Evolutionary conservation across 2,888 invertebrate species (phyloP), one percentile per base, ranked within the genome.

Genomic region (Tridacna crocea): DNA sequence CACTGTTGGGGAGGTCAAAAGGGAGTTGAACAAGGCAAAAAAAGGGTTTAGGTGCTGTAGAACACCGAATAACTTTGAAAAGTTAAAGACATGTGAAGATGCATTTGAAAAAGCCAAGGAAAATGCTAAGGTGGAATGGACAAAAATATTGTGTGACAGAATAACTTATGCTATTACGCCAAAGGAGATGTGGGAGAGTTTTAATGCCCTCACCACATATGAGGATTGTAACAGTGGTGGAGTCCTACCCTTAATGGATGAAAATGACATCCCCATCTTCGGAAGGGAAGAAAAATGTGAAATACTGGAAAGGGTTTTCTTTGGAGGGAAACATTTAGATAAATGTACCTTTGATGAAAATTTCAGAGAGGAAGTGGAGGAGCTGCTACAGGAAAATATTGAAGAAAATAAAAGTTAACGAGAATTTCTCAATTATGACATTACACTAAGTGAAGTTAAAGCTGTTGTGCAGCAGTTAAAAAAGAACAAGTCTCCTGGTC

Each of bases 171-270:
- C 75, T n/a, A n/a, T n/a, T n/a, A n/a, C n/a, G n/a, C n/a, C n/a
- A n/a, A n/a, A n/a, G n/a, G n/a, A n/a, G n/a, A 65, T 75, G 63
- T 75, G 75, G 75, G 48, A 75, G n/a, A 63, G 22, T 36, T 65
- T 75, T 19, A 63, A 75, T 22, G 27, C 22, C 19, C 75, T 75
- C 12, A 75, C 65, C 22, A 65, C 75, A 12, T 75, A 75, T 26
- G 46, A 75, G 46, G 75, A 75, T 8, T 65, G 22, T 24, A 17
- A 47, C 26, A 48, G 65, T 10, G 48, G 48, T 17, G 75, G 75
- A 22, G 66, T 75, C 24, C 24, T 75, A 36, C 65, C 75, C 8
- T 47, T 75, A n/a, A 22, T 22, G 46, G 51, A 75, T 11, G 75
- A 65, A 47, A 22, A 65, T 15, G 65, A 36, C 12, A 65, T 10